These are phyloP conservation scores for Adelges cooleyi DNA, from an alignment of 1,140 invertebrate genomes.

Conservation along the genomic window DNA sequence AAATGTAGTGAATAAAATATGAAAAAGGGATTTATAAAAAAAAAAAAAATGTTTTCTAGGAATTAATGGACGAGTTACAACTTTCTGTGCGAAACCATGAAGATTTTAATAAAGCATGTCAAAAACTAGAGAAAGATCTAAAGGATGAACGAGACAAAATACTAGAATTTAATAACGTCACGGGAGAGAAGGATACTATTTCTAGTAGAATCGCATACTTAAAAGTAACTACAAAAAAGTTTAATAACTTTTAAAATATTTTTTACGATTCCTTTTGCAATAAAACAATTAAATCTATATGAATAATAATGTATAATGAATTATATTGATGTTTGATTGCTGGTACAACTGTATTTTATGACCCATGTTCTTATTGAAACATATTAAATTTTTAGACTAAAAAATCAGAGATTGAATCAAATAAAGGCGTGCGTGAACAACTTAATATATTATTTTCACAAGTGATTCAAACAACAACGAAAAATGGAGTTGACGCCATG, in stretches of 20 bases:
- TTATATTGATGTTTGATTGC: too few species aligned
- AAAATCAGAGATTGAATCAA: neutral
- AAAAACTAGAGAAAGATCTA: constrained; percentile 67
- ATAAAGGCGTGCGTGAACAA: constrained; percentile 38
- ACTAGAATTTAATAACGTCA: constrained; percentile 59
- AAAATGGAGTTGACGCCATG: constrained; percentile 58
- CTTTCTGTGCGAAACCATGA: constrained; percentile 76
- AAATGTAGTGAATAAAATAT: neutral
- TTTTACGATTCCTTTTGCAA: constrained; percentile 39
- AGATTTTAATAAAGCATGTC: constrained; percentile 57
- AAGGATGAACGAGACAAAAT: constrained; percentile 62
- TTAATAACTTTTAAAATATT: constrained; percentile 36
- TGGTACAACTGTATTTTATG: too few species aligned
- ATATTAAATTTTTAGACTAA: neutral
- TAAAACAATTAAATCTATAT: too few species aligned
- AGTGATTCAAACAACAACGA: constrained; percentile 71
- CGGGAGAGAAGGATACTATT: constrained; percentile 70
- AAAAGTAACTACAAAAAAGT: constrained; percentile 37
- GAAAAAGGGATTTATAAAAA: neutral
- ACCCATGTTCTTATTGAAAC: too few species aligned
- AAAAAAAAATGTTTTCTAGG: constrained; percentile 35
- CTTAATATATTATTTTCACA: constrained; percentile 53
- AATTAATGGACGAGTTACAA: constrained; percentile 71
- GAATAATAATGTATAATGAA: too few species aligned
- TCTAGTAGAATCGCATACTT: constrained; percentile 58